Percentiles rank a stretch among this genome's conserved stretches.
phyloP scores from a whole-genome alignment of 2,113 vertebrate species.

The Phyllopteryx taeniolatus region DNA sequence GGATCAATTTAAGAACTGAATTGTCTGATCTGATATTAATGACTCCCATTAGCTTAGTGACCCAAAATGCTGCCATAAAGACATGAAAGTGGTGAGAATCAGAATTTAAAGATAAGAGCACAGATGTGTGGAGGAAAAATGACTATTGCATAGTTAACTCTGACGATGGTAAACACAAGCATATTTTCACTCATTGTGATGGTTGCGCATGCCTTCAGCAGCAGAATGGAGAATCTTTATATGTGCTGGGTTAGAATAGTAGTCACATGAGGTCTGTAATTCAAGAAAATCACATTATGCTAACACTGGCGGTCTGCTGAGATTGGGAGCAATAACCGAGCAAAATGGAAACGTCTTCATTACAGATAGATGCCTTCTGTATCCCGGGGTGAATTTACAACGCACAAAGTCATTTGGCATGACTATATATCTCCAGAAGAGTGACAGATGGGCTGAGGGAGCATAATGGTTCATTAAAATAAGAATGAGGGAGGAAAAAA shows the following conservation, averaged over 20 bases:
- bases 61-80: slow-evolving; percentile 20
- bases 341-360: slow-evolving; percentile 52
- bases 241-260: slow-evolving; percentile 47
- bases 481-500: slow-evolving; percentile 32
- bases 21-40: slow-evolving; percentile 24
- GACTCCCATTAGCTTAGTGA: slow-evolving; percentile 30
- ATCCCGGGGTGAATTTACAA: slow-evolving; percentile 50
- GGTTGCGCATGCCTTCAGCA: slow-evolving; percentile 30
- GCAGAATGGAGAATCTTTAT: slow-evolving; percentile 51
- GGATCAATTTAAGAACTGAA: slow-evolving; percentile 32
- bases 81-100: slow-evolving; percentile 10
- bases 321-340: slow-evolving; percentile 55
- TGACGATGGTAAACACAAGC: slow-evolving; percentile 3
- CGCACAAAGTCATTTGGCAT: slow-evolving; percentile 53
- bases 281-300: slow-evolving; percentile 64
- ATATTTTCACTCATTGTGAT: slow-evolving; percentile 32
- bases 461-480: slow-evolving; percentile 48
- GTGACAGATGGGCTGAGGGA: background rate
- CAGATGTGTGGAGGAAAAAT: slow-evolving; percentile 14
- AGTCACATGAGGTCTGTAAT: slow-evolving; percentile 51
- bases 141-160: slow-evolving; percentile 1
- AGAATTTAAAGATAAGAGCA: background rate
- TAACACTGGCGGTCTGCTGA: slow-evolving; percentile 56
- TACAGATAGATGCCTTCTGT: slow-evolving; percentile 50
- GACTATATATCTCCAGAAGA: slow-evolving; percentile 48